Evolutionary conservation across 2,797 vertebrate genomes (phyloP), one percentile per base, ranked within the genome.

Genomic region (Myiothlypis chrysogaster): DNA sequence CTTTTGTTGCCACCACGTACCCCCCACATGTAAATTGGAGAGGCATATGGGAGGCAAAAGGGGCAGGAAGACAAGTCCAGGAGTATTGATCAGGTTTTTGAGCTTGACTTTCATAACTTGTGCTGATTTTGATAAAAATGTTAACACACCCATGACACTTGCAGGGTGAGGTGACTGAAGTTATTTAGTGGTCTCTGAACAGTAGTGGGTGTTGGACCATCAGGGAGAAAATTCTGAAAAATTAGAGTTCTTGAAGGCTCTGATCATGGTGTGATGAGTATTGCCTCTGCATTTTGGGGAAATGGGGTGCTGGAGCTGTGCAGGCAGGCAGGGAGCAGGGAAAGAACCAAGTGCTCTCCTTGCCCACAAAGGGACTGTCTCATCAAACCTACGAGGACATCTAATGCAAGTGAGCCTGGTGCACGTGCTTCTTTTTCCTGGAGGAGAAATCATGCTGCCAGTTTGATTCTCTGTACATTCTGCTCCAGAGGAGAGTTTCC

Each of bases 81-180:
- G 41, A 88, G 60, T 49, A 72, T 0, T 0, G 1, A 77, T 3
- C 44, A 70, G 8, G 10, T 37, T 87, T 89, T 82, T 79, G 15
- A 76, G 35, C 34, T 53, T 47, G 30, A 50, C 3, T 59, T 90
- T 88, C 32, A 53, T 27, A 9, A 25, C 0, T 30, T 9, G 72
- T 73, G 55, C 46, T 81, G 79, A 52, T 50, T 86, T 95, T 90
- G 86, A 64, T 89, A 88, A 63, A 28, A 68, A 34, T n/a, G 44
- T 52, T 90, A 80, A 90, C 27, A n/a, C 1, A 55, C 35, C 24
- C 27, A 80, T 10, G 12, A 50, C 37, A 53, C 34, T 24, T 1
- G 1, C 18, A 44, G 64, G 35, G 19, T 93, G 72, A 84, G 12
- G 41, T 8, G 12, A 47, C 35, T 90, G 61, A 77, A 47, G 22